These are phyloP conservation scores for Prosopocoilus inquinatus DNA, from an alignment of 2,888 invertebrate species.

Conservation along the genomic window DNA sequence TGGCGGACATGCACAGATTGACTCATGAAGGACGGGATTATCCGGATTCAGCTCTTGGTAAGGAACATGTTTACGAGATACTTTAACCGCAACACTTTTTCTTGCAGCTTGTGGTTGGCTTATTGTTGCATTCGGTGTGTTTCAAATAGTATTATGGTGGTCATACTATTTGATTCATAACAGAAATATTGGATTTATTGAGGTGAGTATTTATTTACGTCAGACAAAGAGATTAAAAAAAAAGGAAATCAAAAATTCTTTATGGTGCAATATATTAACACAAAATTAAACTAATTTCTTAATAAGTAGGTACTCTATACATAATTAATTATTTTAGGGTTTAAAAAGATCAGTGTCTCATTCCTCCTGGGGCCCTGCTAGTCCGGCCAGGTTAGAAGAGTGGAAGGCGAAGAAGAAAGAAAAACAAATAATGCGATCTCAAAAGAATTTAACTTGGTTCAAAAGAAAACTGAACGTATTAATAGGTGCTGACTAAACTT, in stretches of 20 bases:
- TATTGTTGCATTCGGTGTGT: conserved; percentile 51
- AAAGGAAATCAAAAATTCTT: not conserved
- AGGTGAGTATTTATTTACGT: conserved; percentile 30
- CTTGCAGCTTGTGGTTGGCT: conserved; percentile 55
- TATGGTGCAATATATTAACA: not conserved
- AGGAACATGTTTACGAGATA: conserved; percentile 32
- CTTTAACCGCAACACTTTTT: conserved; percentile 12
- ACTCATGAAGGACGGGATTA: conserved; percentile 60
- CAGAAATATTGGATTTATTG: conserved; percentile 33
- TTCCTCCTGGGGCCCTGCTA: conserved; percentile 48
- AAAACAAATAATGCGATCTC: conserved; percentile 14
- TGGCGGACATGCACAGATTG: conserved; percentile 60
- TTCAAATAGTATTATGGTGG: conserved; percentile 55
- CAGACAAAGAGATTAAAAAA: not conserved
- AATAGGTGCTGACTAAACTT: conserved; percentile 8
- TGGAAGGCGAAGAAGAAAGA: conserved; percentile 46
- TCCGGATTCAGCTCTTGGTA: conserved; percentile 64
- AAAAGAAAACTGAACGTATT: conserved; percentile 20
- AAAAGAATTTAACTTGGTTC: conserved; percentile 16
- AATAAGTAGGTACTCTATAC: not conserved
- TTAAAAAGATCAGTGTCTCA: conserved; percentile 40
- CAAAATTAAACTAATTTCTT: not conserved
- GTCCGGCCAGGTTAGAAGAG: conserved; percentile 36
- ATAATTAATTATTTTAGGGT: conserved; percentile 35
- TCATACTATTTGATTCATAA: conserved; percentile 38